Evolutionary conservation across 2,888 invertebrate genomes (phyloP).

Genomic region (Homarus gammarus): DNA sequence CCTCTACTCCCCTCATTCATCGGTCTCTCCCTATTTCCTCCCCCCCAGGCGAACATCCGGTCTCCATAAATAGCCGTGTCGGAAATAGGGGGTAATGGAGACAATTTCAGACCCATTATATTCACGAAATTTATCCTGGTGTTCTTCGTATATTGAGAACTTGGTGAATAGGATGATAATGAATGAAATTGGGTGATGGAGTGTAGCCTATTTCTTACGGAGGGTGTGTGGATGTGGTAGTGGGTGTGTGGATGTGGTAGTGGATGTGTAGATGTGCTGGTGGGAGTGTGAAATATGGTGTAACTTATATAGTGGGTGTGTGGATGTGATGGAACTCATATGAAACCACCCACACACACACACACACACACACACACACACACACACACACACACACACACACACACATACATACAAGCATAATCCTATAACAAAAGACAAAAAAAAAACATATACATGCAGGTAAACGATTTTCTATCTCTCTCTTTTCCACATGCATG

Average conservation of each 20-base stretch:
- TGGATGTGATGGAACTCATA: too few relatives aligned
- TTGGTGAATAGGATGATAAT: background rate
- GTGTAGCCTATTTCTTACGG: background rate
- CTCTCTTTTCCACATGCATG: background rate
- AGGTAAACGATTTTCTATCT: background rate
- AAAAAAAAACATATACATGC: background rate
- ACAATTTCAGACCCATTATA: slow-evolving; percentile 50
- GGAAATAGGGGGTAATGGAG: slow-evolving; percentile 56
- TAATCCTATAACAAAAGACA: background rate
- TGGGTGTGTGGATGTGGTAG: too few relatives aligned
- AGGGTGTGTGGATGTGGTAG: too few relatives aligned
- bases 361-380: too few relatives aligned
- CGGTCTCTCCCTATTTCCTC: slow-evolving; percentile 40
- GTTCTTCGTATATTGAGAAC: background rate
- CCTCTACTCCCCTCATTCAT: slow-evolving; percentile 14
- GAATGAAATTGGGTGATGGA: background rate
- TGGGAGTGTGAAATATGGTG: too few relatives aligned
- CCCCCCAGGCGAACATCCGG: slow-evolving; percentile 18
- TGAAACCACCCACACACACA: too few relatives aligned
- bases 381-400: too few relatives aligned
- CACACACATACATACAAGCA: too few relatives aligned
- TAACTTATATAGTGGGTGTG: too few relatives aligned
- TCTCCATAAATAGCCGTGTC: slow-evolving; percentile 32
- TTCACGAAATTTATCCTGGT: slow-evolving; percentile 26
- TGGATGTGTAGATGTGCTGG: too few relatives aligned